These are phyloP conservation scores for Tylochromis polylepis DNA, from an alignment of 2,113 vertebrate species.

Conservation along the genomic window DNA sequence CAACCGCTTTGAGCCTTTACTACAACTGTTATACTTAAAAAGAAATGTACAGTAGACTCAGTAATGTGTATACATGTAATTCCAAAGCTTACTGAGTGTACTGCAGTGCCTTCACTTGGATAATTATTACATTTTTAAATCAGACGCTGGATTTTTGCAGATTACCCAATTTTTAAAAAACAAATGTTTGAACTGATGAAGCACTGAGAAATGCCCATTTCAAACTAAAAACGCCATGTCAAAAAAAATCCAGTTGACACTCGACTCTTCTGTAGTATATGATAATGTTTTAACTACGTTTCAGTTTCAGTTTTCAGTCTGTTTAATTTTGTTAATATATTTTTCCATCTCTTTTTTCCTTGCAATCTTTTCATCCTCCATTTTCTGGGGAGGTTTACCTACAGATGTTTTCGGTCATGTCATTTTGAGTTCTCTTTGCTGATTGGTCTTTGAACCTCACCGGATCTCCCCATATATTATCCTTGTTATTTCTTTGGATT, in stretches of 20 bases:
- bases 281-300: neutral
- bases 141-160: neutral
- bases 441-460: neutral
- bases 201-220: rapidly evolving
- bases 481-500: neutral
- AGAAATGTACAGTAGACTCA: neutral
- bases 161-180: rapidly evolving
- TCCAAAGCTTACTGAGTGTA: neutral
- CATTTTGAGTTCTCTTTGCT: neutral
- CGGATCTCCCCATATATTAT: rapidly evolving
- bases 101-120: rapidly evolving
- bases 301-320: neutral
- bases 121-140: neutral
- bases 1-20: neutral
- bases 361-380: neutral
- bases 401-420: neutral
- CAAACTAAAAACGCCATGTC: rapidly evolving
- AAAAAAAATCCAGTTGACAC: rapidly evolving
- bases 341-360: neutral
- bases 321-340: neutral
- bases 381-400: rapidly evolving
- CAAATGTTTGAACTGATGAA: neutral
- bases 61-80: neutral
- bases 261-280: neutral
- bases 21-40: neutral